Conservation (phyloP, 1,140 invertebrate species). For the Caerostris darwini region DNA sequence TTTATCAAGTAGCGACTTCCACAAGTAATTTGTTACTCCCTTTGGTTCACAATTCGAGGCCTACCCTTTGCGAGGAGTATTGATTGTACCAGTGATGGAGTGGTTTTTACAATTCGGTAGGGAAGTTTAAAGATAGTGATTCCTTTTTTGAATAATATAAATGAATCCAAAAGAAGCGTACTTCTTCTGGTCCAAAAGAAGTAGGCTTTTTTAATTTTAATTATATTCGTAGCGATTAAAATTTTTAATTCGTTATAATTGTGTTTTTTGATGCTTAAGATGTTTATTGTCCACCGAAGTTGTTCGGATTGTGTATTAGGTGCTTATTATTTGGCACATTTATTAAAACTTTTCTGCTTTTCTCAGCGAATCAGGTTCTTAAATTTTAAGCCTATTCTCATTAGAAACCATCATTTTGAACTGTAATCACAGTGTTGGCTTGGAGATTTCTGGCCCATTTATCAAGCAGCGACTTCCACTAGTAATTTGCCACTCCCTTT, state of each 20-base stretch:
- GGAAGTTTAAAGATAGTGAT: neutral
- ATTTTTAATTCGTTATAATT: too few relatives aligned
- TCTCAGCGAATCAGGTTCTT: neutral
- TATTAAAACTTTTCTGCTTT: too few relatives aligned
- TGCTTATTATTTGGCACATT: too few relatives aligned
- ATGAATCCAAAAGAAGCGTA: too few relatives aligned
- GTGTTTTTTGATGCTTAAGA: too few relatives aligned
- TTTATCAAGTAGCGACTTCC: slow-evolving; percentile 13
- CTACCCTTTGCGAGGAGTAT: neutral
- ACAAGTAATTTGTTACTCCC: slow-evolving; percentile 40
- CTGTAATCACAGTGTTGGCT: neutral
- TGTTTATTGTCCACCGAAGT: too few relatives aligned
- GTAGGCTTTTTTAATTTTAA: too few relatives aligned
- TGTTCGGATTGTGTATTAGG: too few relatives aligned
- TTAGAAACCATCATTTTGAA: slow-evolving; percentile 22
- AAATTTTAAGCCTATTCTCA: slow-evolving; percentile 39
- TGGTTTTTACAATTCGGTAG: neutral
- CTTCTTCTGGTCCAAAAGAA: too few relatives aligned
- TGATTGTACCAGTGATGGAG: neutral
- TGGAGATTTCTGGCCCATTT: neutral
- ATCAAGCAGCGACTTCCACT: neutral
- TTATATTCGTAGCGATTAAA: too few relatives aligned
- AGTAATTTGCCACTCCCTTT: slow-evolving; percentile 35
- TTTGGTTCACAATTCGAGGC: slow-evolving; percentile 3
- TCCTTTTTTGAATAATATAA: neutral